Conservation (phyloP, 2,113 vertebrate species). For the Scalopus aquaticus region DNA sequence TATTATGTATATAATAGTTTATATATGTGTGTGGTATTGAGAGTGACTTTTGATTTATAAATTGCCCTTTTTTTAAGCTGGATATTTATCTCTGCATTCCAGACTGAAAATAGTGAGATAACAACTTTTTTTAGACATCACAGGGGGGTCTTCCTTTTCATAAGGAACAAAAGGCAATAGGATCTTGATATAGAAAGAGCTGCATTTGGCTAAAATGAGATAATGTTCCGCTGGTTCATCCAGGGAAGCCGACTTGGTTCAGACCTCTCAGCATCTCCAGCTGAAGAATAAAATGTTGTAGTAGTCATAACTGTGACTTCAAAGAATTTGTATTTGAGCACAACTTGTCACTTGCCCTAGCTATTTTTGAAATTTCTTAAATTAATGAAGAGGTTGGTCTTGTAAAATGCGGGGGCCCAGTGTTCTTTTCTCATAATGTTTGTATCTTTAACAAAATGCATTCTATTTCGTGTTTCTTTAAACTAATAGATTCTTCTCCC, state of each 20-base stretch:
- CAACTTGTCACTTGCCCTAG: background rate
- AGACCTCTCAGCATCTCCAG: background rate
- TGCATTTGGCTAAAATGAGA: background rate
- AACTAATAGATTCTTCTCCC: background rate
- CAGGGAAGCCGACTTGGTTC: background rate
- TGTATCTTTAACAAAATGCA: background rate
- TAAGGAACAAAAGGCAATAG: background rate
- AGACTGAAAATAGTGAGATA: background rate
- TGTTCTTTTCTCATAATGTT: background rate
- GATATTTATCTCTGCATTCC: slow-evolving; percentile 18
- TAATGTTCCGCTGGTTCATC: background rate
- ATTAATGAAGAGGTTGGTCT: background rate
- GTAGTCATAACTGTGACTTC: background rate
- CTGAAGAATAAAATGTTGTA: background rate
- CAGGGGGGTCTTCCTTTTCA: background rate
- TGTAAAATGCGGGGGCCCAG: background rate
- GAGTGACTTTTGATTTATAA: background rate
- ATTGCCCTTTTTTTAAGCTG: background rate
- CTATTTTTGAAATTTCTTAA: slow-evolving; percentile 39
- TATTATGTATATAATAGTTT: background rate
- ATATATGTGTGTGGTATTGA: background rate
- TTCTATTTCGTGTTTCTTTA: background rate
- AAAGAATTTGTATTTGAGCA: slow-evolving; percentile 11
- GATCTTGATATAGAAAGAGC: background rate
- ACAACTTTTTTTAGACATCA: background rate